phyloP scores from a whole-genome alignment of 2,797 vertebrate genomes.

The Erethizon dorsatum region DNA sequence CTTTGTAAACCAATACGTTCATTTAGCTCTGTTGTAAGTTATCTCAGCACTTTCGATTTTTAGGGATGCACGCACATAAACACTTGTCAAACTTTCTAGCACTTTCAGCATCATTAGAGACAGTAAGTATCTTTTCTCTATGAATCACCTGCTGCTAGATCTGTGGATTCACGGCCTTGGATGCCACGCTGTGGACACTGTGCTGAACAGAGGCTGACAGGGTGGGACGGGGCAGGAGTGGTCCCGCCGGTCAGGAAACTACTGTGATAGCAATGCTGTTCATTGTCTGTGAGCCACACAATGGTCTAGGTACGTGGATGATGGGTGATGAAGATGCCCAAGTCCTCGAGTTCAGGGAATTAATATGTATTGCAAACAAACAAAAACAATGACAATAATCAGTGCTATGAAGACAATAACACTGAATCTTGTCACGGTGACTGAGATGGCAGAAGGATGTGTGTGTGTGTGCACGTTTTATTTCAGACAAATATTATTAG shows the following conservation, averaged over 20 bases:
- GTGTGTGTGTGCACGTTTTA: background rate
- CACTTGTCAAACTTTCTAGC: background rate
- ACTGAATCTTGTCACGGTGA: background rate
- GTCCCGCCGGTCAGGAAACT: background rate
- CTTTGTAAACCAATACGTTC: background rate
- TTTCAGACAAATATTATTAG: conserved; percentile 4
- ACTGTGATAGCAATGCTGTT: background rate
- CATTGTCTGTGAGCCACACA: background rate
- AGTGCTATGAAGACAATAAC: background rate
- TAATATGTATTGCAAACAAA: conserved; percentile 6
- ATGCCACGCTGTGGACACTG: background rate
- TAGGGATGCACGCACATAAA: background rate
- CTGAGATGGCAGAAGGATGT: background rate
- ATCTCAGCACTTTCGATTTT: background rate
- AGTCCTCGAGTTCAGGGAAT: background rate
- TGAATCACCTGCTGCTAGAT: background rate
- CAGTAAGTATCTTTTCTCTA: background rate
- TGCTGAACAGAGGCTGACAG: background rate
- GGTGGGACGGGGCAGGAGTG: no score
- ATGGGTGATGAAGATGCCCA: background rate
- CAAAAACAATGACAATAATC: background rate
- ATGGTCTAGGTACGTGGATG: background rate
- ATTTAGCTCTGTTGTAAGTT: background rate
- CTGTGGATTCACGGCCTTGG: background rate
- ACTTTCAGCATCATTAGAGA: background rate